Evolutionary conservation across 2,888 invertebrate species (phyloP), one percentile per base, ranked within the genome.

Genomic region (Cylindroiulus punctatus): DNA sequence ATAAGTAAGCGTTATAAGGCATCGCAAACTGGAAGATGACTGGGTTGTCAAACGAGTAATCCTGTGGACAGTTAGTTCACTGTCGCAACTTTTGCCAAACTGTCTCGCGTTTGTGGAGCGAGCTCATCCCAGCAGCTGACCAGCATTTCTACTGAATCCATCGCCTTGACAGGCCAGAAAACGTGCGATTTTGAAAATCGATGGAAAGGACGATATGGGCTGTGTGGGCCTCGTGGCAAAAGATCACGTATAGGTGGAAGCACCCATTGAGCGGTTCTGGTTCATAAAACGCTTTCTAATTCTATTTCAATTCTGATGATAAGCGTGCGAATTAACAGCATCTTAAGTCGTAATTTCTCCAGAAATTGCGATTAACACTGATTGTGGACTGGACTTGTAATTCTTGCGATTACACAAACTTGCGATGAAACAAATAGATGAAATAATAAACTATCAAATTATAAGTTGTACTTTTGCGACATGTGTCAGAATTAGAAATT

Each of bases 1-100:
- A 76, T 76, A 76, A 76, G 30, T 76, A 76, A 76, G 76, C 76
- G 30, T 76, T 76, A 76, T 76, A 76, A 76, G 76, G 76, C 76
- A 76, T 76, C 76, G 26, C 32, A 30, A 4, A 52, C 19, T 65
- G 76, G 76, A 76, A 76, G 76, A 76, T 76, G 76, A 17, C 17
- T 76, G 17, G 76, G 30, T n/a, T 44, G 52, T n/a, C 57, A 65
- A 65, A 22, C 57, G 19, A 65, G 57, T 76, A 76, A 76, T 76
- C 76, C 57, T 65, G 57, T 22, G 57, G 57, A 12, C 57, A 22
- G 57, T 57, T n/a, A 0, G 57, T 57, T 57, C 57, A 76, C 65
- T 65, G 22, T 26, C 0, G 30, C 76, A 76, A 76, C 12, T 76
- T 30, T 76, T 14, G 30, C 76, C 30, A 76, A 76, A 30, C 26